Percentiles rank a stretch among this genome's conserved stretches.
These are phyloP conservation scores for Cremastinae sp. DNA, from an alignment of 2,888 invertebrate species.

Conservation along the genomic window DNA sequence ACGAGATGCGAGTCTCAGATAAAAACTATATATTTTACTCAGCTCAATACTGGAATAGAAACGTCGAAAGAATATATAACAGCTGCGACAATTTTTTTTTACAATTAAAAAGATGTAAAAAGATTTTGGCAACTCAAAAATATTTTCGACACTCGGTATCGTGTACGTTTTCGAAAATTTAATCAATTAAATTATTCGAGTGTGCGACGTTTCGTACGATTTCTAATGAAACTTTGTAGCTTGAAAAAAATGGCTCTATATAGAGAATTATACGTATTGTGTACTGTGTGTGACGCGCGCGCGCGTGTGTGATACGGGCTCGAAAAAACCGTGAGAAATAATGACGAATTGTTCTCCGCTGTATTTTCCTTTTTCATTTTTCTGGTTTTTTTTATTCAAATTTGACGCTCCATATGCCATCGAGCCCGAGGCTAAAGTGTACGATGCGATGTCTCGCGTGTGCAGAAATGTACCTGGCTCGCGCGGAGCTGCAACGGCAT, in stretches of 20 bases:
- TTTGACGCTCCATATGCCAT: conserved; percentile 30
- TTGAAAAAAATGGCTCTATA: conserved; percentile 42
- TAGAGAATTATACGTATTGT: conserved; percentile 39
- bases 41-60: background rate
- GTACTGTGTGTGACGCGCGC: conserved; percentile 35
- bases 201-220: conserved; percentile 30
- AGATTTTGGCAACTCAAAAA: too few species aligned
- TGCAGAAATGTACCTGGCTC: conserved; percentile 50
- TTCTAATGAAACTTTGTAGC: conserved; percentile 41
- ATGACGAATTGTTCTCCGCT: conserved; percentile 1
- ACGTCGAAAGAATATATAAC: background rate
- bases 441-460: conserved; percentile 37
- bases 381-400: conserved; percentile 10
- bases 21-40: too few species aligned
- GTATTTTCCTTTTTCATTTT: conserved; percentile 19
- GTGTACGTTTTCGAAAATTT: background rate
- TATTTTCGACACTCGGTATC: too few species aligned
- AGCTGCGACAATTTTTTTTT: too few species aligned
- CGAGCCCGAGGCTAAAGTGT: conserved; percentile 43
- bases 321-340: conserved; percentile 26
- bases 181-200: background rate
- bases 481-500: conserved; percentile 50
- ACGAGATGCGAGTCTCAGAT: too few species aligned
- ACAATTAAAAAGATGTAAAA: background rate
- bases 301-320: conserved; percentile 51